Percentiles rank a stretch among this genome's conserved stretches.
Evolutionary conservation across 2,888 invertebrate species (phyloP).

Genomic region (Sminthurinus aureus): DNA sequence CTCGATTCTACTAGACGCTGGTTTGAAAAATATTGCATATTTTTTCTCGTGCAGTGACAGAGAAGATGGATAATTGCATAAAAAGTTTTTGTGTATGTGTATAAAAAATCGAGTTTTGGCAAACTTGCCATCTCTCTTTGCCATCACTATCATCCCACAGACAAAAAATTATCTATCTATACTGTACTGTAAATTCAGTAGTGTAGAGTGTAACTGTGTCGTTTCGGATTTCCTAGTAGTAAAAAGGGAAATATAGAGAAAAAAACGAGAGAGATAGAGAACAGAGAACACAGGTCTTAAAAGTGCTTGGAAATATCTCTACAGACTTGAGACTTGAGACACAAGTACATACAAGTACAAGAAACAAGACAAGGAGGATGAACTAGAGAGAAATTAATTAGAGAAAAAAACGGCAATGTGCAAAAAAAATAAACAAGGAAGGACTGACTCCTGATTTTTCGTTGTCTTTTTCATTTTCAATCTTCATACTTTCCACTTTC

Average conservation of each 20-base stretch:
- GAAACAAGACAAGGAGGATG: not conserved
- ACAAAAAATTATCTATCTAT: too few species aligned
- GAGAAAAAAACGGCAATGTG: not conserved
- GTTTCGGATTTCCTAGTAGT: not conserved
- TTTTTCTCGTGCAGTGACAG: too few species aligned
- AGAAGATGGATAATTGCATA: too few species aligned
- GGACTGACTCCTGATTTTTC: too few species aligned
- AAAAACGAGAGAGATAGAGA: not conserved
- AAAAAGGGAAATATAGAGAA: not conserved
- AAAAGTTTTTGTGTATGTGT: too few species aligned
- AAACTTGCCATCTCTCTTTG: conserved; percentile 26
- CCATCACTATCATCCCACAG: conserved; percentile 17
- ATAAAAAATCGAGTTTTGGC: not conserved
- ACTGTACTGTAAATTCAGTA: not conserved
- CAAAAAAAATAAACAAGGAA: too few species aligned
- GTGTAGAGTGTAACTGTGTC: not conserved
- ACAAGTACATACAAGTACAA: not conserved
- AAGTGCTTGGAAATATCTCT: too few species aligned
- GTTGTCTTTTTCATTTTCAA: too few species aligned
- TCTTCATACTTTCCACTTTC: too few species aligned
- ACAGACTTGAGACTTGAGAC: too few species aligned
- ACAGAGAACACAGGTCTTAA: not conserved
- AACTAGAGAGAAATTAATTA: not conserved
- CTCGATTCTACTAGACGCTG: too few species aligned
- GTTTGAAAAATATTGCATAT: too few species aligned